A percentile compares a stretch with the other conserved stretches of the same genome.
Evolutionary conservation across 2,113 vertebrate species (phyloP).

Genomic region (Platysternon megacephalum): DNA sequence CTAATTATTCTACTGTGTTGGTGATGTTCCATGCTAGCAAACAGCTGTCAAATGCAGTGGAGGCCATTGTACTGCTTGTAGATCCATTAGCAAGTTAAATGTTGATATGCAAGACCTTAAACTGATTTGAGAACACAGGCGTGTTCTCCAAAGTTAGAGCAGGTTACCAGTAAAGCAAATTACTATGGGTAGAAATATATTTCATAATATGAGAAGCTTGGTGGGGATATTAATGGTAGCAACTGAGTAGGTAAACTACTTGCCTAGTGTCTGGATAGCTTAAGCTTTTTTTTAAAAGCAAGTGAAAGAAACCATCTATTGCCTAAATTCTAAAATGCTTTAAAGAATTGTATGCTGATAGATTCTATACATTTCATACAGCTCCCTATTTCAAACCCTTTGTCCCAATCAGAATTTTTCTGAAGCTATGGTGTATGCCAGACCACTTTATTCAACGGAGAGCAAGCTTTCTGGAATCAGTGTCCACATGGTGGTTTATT

Average conservation of each 20-base stretch:
- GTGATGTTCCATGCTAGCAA: not conserved
- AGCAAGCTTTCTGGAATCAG: not conserved
- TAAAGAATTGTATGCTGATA: not conserved
- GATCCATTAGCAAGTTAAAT: not conserved
- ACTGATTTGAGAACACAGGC: not conserved
- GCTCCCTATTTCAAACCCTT: not conserved
- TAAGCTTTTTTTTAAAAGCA: slow-evolving; percentile 1
- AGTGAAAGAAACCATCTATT: not conserved
- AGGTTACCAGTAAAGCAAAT: not conserved
- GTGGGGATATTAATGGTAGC: not conserved
- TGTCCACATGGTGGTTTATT: not conserved
- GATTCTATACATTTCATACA: not conserved
- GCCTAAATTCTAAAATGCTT: not conserved
- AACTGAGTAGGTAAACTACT: not conserved
- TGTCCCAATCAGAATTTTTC: not conserved
- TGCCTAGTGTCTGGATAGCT: not conserved
- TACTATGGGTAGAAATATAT: not conserved
- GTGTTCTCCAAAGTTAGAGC: not conserved
- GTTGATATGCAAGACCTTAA: not conserved
- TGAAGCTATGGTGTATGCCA: not conserved
- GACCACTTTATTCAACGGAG: not conserved
- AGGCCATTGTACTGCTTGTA: not conserved
- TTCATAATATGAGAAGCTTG: not conserved
- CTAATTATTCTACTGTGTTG: not conserved
- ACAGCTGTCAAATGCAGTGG: fast-evolving